These are phyloP conservation scores for Ichneumoninae sp. DNA, from an alignment of 2,888 invertebrate species.

Conservation along the genomic window DNA sequence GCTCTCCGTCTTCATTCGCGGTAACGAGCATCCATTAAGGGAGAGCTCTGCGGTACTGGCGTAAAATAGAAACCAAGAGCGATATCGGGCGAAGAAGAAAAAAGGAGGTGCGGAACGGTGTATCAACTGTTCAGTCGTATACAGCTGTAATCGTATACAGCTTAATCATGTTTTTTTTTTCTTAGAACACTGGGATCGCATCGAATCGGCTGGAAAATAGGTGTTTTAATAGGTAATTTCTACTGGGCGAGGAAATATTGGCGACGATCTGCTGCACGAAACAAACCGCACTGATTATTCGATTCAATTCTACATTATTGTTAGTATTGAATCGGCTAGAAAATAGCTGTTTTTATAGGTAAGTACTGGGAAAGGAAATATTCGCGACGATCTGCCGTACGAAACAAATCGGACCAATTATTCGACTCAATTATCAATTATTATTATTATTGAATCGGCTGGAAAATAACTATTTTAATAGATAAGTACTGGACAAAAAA, in stretches of 20 bases:
- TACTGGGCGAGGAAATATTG: neutral
- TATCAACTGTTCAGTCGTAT: conserved; percentile 28
- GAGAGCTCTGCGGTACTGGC: conserved; percentile 48
- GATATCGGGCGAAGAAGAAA: neutral
- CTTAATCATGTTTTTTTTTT: conserved; percentile 1
- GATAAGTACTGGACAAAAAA: neutral
- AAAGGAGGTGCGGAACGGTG: neutral
- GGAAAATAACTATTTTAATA: too few relatives aligned
- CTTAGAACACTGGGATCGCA: neutral
- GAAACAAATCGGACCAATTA: neutral
- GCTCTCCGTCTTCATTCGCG: conserved; percentile 26
- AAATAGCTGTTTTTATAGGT: too few relatives aligned
- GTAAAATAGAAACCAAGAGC: conserved; percentile 24
- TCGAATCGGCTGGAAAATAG: too few relatives aligned
- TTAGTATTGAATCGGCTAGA: neutral
- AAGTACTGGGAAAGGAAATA: neutral
- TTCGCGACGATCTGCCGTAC: neutral
- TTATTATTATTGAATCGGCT: neutral
- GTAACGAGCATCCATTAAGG: conserved; percentile 56
- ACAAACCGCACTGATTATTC: neutral
- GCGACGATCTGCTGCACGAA: neutral
- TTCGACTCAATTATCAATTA: neutral
- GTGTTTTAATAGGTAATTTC: too few relatives aligned
- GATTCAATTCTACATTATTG: neutral
- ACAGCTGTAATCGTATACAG: too few relatives aligned